Conservation (phyloP, 2,797 vertebrate species). For the Sylvia borin region DNA sequence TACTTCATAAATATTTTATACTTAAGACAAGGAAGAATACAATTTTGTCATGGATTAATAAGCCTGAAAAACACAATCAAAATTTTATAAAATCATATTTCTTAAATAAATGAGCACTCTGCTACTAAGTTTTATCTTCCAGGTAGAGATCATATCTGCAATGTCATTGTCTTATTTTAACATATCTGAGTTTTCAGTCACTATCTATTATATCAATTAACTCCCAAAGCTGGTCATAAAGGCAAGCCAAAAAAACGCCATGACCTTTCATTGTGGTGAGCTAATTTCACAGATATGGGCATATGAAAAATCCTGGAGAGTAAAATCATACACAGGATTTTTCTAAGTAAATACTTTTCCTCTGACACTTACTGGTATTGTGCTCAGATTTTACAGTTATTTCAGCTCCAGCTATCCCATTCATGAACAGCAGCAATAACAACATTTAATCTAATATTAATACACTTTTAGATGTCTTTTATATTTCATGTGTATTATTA, state of each 20-base stretch:
- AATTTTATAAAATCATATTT: not conserved
- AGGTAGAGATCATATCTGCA: not conserved
- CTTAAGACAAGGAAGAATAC: not conserved
- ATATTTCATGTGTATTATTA: not conserved
- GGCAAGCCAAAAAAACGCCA: not conserved
- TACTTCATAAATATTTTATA: not conserved
- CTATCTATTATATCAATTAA: not conserved
- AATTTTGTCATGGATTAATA: not conserved
- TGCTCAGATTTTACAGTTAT: not conserved
- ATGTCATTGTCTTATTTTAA: not conserved
- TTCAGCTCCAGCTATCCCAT: not conserved
- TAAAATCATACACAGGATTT: not conserved
- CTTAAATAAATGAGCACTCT: not conserved
- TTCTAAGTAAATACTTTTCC: not conserved
- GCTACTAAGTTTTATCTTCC: not conserved
- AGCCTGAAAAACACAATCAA: not conserved
- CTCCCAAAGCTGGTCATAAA: not conserved
- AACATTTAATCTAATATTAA: not conserved
- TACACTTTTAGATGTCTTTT: not conserved
- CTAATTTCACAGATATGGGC: not conserved
- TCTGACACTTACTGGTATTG: not conserved
- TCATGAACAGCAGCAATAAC: not conserved
- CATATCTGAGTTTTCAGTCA: not conserved
- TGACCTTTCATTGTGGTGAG: not conserved
- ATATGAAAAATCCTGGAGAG: not conserved